Base-by-base conservation (phyloP, 2,888 invertebrate species). In the Torymus auratus region DNA sequence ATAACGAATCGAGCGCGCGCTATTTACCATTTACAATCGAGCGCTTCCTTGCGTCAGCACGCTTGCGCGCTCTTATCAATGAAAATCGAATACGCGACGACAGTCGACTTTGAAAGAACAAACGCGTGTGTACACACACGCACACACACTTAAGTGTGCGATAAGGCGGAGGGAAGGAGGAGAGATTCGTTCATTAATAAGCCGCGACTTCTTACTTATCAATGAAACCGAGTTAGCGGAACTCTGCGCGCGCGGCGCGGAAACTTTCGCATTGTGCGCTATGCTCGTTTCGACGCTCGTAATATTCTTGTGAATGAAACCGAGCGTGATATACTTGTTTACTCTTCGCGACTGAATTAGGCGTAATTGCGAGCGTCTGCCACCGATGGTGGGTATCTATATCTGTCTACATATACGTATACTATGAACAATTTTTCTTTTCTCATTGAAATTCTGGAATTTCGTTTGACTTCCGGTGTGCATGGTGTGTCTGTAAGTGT, bases 181-280 rank as follows among this genome's bases (percentile, higher is more conserved):
- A 2, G 2, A 58, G n/a, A 60, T 53, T 23, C 13, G n/a, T 17
- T 60, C 62, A 67, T 71, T 78, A 71, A 78, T 78, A 52, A 65
- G 15, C 12, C 52, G 28, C 17, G 61, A n/a, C 41, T 60, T 69
- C 15, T 61, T 70, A 78, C 17, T 77, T 71, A 77, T 77, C 70
- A 77, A 77, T 71, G 77, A 53, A 71, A 67, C 41, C 60, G 62
- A n/a, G 41, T 65, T 14, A 58, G 64, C 4, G n/a, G 17, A 58
- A 28, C 64, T 50, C n/a, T n/a, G n/a, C n/a, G 5, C 7, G 28
- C 7, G 28, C 28, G 50, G 55, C 28, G n/a, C 28, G 62, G 61
- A 68, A 68, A 75, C 53, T 68, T 75, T 60, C n/a, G 2, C 15
- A 53, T 41, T 60, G n/a, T 50, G 20, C 20, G 61, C 64, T 15